Evolutionary conservation across 2,888 invertebrate genomes (phyloP), one percentile per base, ranked within the genome.

Genomic region (Diarsia rubi): DNA sequence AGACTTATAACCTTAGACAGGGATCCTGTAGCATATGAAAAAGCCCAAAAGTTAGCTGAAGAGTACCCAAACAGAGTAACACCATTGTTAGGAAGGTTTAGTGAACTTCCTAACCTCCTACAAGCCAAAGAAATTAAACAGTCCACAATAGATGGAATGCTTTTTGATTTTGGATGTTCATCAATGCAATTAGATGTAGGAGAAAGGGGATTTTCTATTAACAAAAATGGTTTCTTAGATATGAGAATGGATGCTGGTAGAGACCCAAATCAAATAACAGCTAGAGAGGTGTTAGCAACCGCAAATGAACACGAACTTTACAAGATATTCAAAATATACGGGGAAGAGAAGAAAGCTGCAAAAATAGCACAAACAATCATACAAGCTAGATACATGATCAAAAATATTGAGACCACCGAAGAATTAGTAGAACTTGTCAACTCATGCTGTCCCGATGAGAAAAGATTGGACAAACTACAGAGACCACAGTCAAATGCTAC

Each of bases 101-200:
- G 99, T 86, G 99, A 99, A 80, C 92, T 99, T 21, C 98, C 98
- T 4, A 79, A 93, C 0, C 94, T 99, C 21, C 93, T 99, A 24
- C 94, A 97, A 85, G 87, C 94, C 2, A 92, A 97, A 31, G 96
- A 97, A 47, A 94, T 98, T n/a, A 90, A 91, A 44, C 97, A 97
- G 77, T 97, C 97, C 74, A 97, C 97, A 69, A 96, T 99, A 49
- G 99, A 99, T 96, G 98, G 98, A 0, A 97, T 99, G 73, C 92
- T 99, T 37, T 98, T 99, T 95, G 99, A 99, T 95, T 98, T 98
- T 93, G 99, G 99, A 12, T 98, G 98, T 90, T 99, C 99, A 0
- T 99, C 99, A 0, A 99, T 99, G 99, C 99, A 99, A 93, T 98
- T 99, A 91, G 98, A 99, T 91, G 97, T 97, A 83, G 97, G 98